Evolutionary conservation across 1,140 invertebrate genomes (phyloP), one percentile per base, ranked within the genome.

Genomic region (Ceratina australensis): DNA sequence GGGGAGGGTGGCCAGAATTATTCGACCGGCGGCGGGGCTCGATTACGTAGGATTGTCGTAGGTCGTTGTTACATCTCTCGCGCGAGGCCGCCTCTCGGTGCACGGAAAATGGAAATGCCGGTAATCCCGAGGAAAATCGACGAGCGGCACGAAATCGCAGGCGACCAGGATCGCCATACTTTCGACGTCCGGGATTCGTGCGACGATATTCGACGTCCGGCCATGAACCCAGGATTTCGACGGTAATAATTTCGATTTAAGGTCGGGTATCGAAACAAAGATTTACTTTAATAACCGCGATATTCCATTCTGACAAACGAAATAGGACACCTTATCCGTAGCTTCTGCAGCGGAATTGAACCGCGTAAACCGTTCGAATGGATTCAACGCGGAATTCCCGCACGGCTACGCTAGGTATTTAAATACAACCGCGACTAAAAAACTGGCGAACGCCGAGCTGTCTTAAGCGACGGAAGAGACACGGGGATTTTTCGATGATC

Each of bases 1-100:
- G 33, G 33, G 33, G 33, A 79, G 86, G 81, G 79, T 71, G 83
- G 83, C 75, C 82, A 80, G 71, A 89, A 87, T 87, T 88, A 88
- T 87, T 89, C 81, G 81, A 74, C 74, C 78, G 20, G 26, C 52
- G 47, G 28, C 52, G 16, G n/a, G 16, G 52, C 73, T 84, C 79
- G 79, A 84, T 84, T 84, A 84, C 78, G 52, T 68, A 68, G 78
- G 59, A 65, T 79, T 84, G 82, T 83, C 82, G 81, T 75, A 72
- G 78, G 81, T 69, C 78, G 33, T 75, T 73, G 68, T 83, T 77
- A 80, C 73, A 65, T 80, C 78, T 76, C 69, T 76, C 69, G 65
- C 72, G 52, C 72, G 61, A 72, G 49, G 49, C 59, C 66, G 65
- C 33, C 33, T 42, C 33, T 42, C 75, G 64, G 57, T 42, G 33